A percentile compares a stretch with the other conserved stretches of the same genome.
Conservation (phyloP, 2,797 vertebrate genomes). For the Rallus crepitans region DNA sequence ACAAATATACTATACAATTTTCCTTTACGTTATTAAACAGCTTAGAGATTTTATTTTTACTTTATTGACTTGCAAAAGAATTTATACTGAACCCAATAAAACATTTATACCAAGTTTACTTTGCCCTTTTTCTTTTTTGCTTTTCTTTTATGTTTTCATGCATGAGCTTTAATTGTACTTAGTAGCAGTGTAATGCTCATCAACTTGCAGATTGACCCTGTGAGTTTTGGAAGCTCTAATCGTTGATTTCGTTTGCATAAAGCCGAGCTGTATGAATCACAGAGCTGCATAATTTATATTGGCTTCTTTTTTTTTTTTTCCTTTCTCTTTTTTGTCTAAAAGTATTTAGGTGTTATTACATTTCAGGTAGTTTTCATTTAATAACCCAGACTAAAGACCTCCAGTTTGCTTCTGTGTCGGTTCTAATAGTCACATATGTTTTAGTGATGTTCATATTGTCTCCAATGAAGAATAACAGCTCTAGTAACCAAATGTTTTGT, state of each 20-base stretch:
- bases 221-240: neutral
- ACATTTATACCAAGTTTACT: neutral
- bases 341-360: neutral
- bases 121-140: neutral
- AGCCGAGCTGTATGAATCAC: neutral
- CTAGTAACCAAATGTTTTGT: neutral
- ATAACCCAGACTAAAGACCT: neutral
- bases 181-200: neutral
- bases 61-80: neutral
- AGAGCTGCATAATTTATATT: neutral
- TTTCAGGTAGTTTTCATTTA: neutral
- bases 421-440: neutral
- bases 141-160: neutral
- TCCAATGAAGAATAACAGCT: neutral
- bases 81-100: neutral
- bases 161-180: neutral
- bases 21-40: neutral
- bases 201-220: neutral
- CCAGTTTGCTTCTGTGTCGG: neutral
- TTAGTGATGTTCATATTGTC: neutral
- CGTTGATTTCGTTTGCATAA: neutral
- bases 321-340: neutral
- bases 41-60: neutral
- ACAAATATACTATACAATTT: neutral
- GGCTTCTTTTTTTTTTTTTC: neutral